Evolutionary conservation across 2,888 invertebrate genomes (phyloP).

Genomic region (Erebia ligea): DNA sequence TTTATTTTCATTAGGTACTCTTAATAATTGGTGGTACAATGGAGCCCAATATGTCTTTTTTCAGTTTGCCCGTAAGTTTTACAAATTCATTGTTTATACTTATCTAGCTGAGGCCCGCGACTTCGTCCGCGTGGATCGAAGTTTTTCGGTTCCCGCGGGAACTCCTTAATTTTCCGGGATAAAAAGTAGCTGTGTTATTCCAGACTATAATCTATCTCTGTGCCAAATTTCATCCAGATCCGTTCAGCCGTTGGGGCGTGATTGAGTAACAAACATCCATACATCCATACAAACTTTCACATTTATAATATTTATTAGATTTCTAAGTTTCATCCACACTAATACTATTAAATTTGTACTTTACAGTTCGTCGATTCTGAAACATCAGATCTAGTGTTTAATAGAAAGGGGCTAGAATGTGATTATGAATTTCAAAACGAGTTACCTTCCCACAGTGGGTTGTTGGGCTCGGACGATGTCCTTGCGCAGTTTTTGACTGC

Average conservation of each 20-base stretch:
- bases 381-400: slow-evolving; percentile 55
- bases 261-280: too few species aligned
- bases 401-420: slow-evolving; percentile 53
- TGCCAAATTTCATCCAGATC: too few species aligned
- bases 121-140: too few species aligned
- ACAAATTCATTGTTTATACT: slow-evolving; percentile 10
- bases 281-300: too few species aligned
- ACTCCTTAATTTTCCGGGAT: too few species aligned
- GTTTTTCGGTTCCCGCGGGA: too few species aligned
- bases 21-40: slow-evolving; percentile 42
- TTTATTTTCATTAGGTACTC: neutral
- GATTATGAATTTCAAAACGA: slow-evolving; percentile 61
- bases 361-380: slow-evolving; percentile 69
- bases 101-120: too few species aligned
- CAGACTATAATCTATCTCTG: too few species aligned
- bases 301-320: too few species aligned
- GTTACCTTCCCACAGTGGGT: slow-evolving; percentile 55
- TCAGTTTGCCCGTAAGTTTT: slow-evolving; percentile 67
- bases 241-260: too few species aligned
- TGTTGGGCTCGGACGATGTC: slow-evolving; percentile 66
- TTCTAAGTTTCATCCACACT: neutral
- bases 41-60: slow-evolving; percentile 69
- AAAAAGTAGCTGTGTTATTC: too few species aligned
- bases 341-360: slow-evolving; percentile 11
- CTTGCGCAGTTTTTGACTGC: slow-evolving; percentile 71